phyloP scores from a whole-genome alignment of 2,888 invertebrate species.

The Idaea dimidiata region DNA sequence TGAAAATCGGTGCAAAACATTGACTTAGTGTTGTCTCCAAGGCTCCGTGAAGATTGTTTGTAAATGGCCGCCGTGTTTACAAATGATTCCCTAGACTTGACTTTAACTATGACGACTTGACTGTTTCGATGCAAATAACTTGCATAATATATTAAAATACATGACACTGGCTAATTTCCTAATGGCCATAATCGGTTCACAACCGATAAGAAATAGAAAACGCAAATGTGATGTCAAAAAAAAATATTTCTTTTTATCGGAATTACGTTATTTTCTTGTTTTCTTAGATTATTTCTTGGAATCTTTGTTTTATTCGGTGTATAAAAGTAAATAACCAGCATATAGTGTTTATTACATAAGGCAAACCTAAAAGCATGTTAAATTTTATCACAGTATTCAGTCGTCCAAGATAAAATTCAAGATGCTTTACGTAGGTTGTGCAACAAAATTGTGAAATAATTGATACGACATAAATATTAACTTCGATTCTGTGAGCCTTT shows the following conservation, averaged over 20 bases:
- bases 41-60: too few relatives aligned
- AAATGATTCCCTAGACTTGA: too few relatives aligned
- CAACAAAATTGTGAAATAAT: conserved; percentile 16
- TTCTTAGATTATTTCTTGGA: conserved; percentile 7
- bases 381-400: conserved; percentile 16
- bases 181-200: too few relatives aligned
- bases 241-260: not conserved
- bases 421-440: conserved; percentile 15
- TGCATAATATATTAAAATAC: too few relatives aligned
- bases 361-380: conserved; percentile 17
- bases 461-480: conserved; percentile 6
- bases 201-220: too few relatives aligned
- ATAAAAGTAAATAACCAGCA: conserved; percentile 10
- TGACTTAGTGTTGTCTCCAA: too few relatives aligned
- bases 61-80: too few relatives aligned
- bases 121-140: too few relatives aligned
- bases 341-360: conserved; percentile 2
- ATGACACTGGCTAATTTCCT: too few relatives aligned
- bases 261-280: not conserved
- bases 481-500: not conserved
- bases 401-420: conserved; percentile 13
- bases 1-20: too few relatives aligned
- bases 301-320: conserved; percentile 15
- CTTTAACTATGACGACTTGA: too few relatives aligned
- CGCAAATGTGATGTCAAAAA: not conserved